These are phyloP conservation scores for Leptopilina myrica DNA, from an alignment of 2,888 invertebrate genomes.

Conservation along the genomic window DNA sequence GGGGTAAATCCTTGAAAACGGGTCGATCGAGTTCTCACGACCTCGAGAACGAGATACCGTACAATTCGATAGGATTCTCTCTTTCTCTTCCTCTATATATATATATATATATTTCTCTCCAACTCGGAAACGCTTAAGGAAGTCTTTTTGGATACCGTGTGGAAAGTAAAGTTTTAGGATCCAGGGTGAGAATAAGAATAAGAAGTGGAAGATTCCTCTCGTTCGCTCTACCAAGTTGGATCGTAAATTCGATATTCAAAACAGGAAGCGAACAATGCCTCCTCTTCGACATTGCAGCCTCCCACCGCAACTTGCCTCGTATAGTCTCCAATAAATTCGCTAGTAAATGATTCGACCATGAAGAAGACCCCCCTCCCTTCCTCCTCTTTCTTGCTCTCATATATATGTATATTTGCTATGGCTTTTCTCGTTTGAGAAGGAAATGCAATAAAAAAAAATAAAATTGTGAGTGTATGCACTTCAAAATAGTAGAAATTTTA, in stretches of 20 bases:
- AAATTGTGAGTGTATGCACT: no score
- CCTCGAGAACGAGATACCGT: slow-evolving; percentile 31
- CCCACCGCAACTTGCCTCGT: slow-evolving; percentile 11
- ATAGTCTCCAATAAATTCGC: slow-evolving; percentile 41
- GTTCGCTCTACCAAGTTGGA: slow-evolving; percentile 62
- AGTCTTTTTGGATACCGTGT: slow-evolving; percentile 59
- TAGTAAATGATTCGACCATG: slow-evolving; percentile 42
- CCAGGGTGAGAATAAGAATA: slow-evolving; percentile 46
- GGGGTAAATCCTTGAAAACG: not conserved
- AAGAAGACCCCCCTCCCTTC: not conserved
- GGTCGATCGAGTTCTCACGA: slow-evolving; percentile 34
- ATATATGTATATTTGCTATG: not conserved
- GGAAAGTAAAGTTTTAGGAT: slow-evolving; percentile 63
- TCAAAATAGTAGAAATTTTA: no score
- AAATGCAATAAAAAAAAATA: not conserved
- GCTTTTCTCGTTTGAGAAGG: not conserved
- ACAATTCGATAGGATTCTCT: slow-evolving; percentile 29
- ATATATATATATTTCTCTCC: slow-evolving; percentile 29
- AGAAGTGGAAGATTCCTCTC: slow-evolving; percentile 45
- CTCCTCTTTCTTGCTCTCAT: no score
- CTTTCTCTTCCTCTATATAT: no score
- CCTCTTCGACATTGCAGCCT: slow-evolving; percentile 55
- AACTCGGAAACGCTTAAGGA: slow-evolving; percentile 58
- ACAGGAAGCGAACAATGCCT: slow-evolving; percentile 69
- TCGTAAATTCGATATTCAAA: slow-evolving; percentile 73